A percentile compares a stretch with the other conserved stretches of the same genome.
These are phyloP conservation scores for Eunapius fragilis DNA, from an alignment of 37 sponge, comb jelly and placozoan genomes.

Conservation along the genomic window DNA sequence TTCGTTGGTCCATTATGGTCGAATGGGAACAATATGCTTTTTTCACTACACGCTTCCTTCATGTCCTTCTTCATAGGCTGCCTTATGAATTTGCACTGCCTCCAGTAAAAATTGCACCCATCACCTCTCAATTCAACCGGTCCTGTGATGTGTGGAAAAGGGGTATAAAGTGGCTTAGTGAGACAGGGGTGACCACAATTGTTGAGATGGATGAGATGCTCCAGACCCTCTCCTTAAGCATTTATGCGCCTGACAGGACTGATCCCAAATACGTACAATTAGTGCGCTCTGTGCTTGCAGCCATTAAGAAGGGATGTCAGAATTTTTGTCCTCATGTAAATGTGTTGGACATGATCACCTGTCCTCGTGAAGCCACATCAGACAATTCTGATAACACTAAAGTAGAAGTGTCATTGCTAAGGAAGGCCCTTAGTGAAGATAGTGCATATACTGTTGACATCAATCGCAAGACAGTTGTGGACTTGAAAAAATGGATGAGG, in stretches of 20 bases:
- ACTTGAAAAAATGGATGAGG: too few relatives aligned
- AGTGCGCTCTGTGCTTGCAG: background rate
- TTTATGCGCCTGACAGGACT: background rate
- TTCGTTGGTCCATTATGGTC: background rate
- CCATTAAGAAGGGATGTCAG: background rate
- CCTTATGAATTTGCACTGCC: background rate
- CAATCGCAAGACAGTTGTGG: too few relatives aligned
- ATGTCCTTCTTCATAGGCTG: background rate
- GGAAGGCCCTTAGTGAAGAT: too few relatives aligned
- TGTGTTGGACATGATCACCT: background rate
- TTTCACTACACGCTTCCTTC: background rate
- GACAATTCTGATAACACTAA: background rate
- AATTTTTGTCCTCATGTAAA: background rate
- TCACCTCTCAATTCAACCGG: background rate
- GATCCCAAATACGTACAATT: background rate
- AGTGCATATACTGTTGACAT: too few relatives aligned
- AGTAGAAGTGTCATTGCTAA: background rate
- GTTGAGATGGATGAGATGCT: background rate
- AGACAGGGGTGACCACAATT: background rate
- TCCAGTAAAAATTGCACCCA: background rate
- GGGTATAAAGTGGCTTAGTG: background rate
- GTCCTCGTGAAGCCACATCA: background rate
- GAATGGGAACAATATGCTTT: background rate
- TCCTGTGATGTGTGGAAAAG: background rate
- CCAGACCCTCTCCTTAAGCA: background rate